Evolutionary conservation across 2,113 vertebrate species (phyloP), one percentile per base, ranked within the genome.

Genomic region (Oncorhynchus masou): DNA sequence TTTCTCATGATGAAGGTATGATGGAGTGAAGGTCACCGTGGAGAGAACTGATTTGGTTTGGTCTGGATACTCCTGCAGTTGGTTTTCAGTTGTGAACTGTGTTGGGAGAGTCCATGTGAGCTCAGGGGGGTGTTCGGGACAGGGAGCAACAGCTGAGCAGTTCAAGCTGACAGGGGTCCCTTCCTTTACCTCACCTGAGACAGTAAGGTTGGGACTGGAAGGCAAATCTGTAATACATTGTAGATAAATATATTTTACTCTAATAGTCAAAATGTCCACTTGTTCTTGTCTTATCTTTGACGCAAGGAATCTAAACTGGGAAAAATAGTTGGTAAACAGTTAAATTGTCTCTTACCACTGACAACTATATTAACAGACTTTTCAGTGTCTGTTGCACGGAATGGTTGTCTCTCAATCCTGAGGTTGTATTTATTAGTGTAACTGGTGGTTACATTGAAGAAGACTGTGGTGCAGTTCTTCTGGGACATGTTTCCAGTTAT

Each of bases 381-480:
- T 34, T 80, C 80, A 1, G 1, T 0, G 0, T 39, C 34, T 39
- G 34, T 39, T 39, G 34, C 34, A 39, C 34, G 34, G 34, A 39
- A 39, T 39, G 34, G 6, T 39, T 39, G 1, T 8, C 34, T 39
- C 6, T 39, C 34, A 39, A 39, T 39, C 51, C 86, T 90, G 77
- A 90, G 88, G 82, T 2, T 88, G 51, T 85, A 92, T 0, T 0
- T n/a, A 24, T 81, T 0, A 19, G 74, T 12, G 0, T 86, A 29
- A 0, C 0, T 20, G 39, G 0, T 24, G 20, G 0, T 45, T 27
- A 88, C 24, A 13, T 31, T 66, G 12, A 25, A 25, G 72, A 90
- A 82, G 13, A 89, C 1, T 1, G 88, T 88, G 29, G 83, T 88
- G 81, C 87, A 92, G 77, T 88, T 71, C 25, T n/a, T 79, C 71